phyloP scores from a whole-genome alignment of 2,888 invertebrate genomes.

The Drosophila mercatorum region DNA sequence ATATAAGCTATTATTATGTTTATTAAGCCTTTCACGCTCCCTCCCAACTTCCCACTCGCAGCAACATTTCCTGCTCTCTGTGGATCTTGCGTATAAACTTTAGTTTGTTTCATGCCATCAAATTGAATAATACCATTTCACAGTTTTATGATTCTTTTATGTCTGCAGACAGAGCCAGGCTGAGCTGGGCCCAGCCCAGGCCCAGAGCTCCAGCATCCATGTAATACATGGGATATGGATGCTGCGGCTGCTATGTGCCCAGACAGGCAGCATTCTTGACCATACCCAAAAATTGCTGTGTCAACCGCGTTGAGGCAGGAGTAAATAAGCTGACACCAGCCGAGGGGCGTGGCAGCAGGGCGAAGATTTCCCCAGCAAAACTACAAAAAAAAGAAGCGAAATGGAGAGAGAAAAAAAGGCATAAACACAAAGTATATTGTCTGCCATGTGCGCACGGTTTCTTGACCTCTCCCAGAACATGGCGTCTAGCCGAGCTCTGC shows the following conservation, averaged over 20 bases:
- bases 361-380: slow-evolving; percentile 54
- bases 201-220: slow-evolving; percentile 23
- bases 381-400: slow-evolving; percentile 16
- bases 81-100: slow-evolving; percentile 25
- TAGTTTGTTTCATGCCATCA: slow-evolving; percentile 40
- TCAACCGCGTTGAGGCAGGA: slow-evolving; percentile 42
- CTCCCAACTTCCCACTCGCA: background rate
- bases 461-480: slow-evolving; percentile 76
- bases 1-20: background rate
- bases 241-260: slow-evolving; percentile 19
- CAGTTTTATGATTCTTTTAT: slow-evolving; percentile 76
- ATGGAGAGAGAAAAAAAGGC: slow-evolving; percentile 2
- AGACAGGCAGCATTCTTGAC: slow-evolving; percentile 76
- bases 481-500: slow-evolving; percentile 35
- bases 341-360: slow-evolving; percentile 52
- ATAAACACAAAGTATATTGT: slow-evolving; percentile 36
- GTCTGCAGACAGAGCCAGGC: slow-evolving; percentile 44
- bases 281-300: slow-evolving; percentile 81
- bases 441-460: slow-evolving; percentile 69
- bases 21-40: background rate
- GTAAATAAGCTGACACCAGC: slow-evolving; percentile 68
- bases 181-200: slow-evolving; percentile 7
- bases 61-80: background rate
- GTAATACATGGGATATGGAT: slow-evolving; percentile 42
- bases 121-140: slow-evolving; percentile 77